Conservation (phyloP, 2,888 invertebrate genomes). For the Nomada ruficornis region DNA sequence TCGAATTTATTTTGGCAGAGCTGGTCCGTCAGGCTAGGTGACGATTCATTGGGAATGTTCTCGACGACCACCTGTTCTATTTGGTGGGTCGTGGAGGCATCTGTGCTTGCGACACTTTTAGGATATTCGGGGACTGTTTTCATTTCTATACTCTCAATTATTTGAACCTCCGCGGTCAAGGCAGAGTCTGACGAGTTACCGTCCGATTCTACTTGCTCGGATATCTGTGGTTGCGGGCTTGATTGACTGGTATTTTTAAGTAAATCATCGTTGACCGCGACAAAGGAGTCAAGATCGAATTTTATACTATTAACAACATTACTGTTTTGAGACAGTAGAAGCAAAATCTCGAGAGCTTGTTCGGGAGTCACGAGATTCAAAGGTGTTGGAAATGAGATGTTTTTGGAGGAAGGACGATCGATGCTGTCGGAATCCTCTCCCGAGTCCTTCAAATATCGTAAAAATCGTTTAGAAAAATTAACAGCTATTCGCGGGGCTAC, state of each 20-base stretch:
- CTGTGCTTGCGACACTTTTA: not conserved
- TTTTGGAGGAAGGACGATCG: slow-evolving; percentile 69
- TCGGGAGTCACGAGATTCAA: slow-evolving; percentile 74
- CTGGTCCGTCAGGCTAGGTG: slow-evolving; percentile 65
- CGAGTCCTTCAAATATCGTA: slow-evolving; percentile 79
- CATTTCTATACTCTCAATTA: slow-evolving; percentile 48
- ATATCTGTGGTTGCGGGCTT: slow-evolving; percentile 30
- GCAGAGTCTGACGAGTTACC: slow-evolving; percentile 11
- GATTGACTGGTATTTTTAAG: slow-evolving; percentile 52
- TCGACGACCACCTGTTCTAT: not conserved
- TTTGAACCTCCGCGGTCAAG: slow-evolving; percentile 37
- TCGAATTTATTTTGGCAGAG: slow-evolving; percentile 77
- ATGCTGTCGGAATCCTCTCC: slow-evolving; percentile 73
- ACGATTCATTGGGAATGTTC: not conserved
- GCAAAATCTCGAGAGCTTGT: slow-evolving; percentile 77
- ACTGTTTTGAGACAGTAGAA: slow-evolving; percentile 74
- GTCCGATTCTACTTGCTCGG: not conserved
- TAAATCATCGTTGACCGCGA: slow-evolving; percentile 43
- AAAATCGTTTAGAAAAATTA: slow-evolving; percentile 29
- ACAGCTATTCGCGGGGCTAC: no score
- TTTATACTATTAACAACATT: slow-evolving; percentile 49
- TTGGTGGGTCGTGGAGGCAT: not conserved
- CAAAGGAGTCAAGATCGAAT: slow-evolving; percentile 43
- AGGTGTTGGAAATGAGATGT: slow-evolving; percentile 67
- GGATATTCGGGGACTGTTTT: slow-evolving; percentile 19